phyloP scores from a whole-genome alignment of 1,140 invertebrate genomes.

The Drosophila ambigua region DNA sequence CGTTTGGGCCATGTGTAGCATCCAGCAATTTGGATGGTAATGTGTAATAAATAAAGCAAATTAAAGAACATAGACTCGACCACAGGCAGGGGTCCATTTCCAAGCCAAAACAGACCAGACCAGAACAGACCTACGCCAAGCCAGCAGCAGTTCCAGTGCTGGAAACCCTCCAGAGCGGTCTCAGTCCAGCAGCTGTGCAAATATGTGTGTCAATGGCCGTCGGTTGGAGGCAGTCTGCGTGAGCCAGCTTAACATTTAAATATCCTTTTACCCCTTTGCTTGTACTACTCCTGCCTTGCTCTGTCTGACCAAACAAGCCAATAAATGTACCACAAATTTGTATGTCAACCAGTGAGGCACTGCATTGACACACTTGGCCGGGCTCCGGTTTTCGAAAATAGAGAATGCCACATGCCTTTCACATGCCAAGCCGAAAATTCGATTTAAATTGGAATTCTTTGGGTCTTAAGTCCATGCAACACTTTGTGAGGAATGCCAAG shows the following conservation, averaged over 20 bases:
- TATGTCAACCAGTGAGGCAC: slow-evolving; percentile 71
- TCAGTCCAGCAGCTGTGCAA: slow-evolving; percentile 66
- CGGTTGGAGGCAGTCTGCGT: slow-evolving; percentile 29
- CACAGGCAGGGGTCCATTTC: slow-evolving; percentile 1
- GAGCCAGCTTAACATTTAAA: slow-evolving; percentile 60
- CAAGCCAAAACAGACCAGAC: neutral
- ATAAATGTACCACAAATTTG: slow-evolving; percentile 81
- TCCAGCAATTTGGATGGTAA: slow-evolving; percentile 49
- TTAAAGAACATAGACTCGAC: slow-evolving; percentile 48
- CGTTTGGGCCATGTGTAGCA: slow-evolving; percentile 3
- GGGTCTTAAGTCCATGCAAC: slow-evolving; percentile 23
- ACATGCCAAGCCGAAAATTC: slow-evolving; percentile 72
- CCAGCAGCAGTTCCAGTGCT: slow-evolving; percentile 27
- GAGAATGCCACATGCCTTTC: slow-evolving; percentile 62
- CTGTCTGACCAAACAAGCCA: slow-evolving; percentile 73
- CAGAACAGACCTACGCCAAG: neutral
- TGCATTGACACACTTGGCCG: slow-evolving; percentile 75
- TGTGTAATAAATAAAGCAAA: slow-evolving; percentile 69
- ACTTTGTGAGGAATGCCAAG: slow-evolving; percentile 14
- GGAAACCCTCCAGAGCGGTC: slow-evolving; percentile 12
- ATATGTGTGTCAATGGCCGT: slow-evolving; percentile 73
- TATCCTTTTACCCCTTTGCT: slow-evolving; percentile 18
- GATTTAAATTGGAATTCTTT: slow-evolving; percentile 81
- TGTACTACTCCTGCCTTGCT: neutral
- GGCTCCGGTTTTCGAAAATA: slow-evolving; percentile 47